Percentiles rank a stretch among this genome's conserved stretches.
phyloP scores from a whole-genome alignment of 2,113 vertebrate species.

The Puma concolor region DNA sequence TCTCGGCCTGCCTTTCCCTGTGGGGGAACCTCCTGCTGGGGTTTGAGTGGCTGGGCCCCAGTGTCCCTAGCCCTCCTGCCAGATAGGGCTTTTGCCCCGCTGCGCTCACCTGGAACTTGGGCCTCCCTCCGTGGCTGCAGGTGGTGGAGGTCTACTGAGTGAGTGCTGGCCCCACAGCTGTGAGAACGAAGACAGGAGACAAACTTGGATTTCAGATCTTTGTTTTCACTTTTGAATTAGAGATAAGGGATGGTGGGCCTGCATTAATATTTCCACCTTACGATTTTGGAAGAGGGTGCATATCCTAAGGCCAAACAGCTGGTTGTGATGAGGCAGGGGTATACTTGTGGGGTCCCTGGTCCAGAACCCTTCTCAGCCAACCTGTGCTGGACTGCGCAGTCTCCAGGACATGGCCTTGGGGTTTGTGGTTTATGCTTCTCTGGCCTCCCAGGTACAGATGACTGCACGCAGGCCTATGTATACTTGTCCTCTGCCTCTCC shows the following conservation, averaged over 20 bases:
- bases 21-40: not conserved
- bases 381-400: not conserved
- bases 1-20: not conserved
- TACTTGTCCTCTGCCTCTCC: not conserved
- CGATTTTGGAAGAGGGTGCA: not conserved
- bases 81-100: not conserved
- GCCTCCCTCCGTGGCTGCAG: not conserved
- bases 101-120: too few relatives aligned
- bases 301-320: not conserved
- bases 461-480: rapidly evolving
- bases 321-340: not conserved
- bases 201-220: not conserved
- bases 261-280: not conserved
- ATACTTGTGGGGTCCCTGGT: rapidly evolving
- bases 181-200: not conserved
- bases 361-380: not conserved
- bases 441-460: not conserved
- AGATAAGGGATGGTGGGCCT: not conserved
- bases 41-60: not conserved
- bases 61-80: not conserved
- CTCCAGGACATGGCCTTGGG: not conserved
- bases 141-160: too few relatives aligned
- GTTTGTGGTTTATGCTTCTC: not conserved
- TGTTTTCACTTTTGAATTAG: not conserved
- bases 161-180: not conserved